These are phyloP conservation scores for Hapalemur alaotrensis DNA, from an alignment of 2,797 vertebrate genomes.

Conservation along the genomic window DNA sequence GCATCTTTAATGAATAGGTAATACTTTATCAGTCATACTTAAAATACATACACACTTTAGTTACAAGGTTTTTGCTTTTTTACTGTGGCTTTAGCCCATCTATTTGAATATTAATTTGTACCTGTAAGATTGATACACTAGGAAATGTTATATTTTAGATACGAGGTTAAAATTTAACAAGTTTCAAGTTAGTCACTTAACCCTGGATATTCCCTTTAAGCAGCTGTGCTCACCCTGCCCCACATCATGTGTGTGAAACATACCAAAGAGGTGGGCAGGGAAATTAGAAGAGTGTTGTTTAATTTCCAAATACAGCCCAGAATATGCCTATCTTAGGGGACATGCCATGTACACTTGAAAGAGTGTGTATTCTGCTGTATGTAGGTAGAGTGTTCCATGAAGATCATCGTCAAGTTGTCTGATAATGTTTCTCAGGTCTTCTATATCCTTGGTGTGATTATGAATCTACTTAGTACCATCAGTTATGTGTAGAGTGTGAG, in stretches of 20 bases:
- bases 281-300: background rate
- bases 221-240: background rate
- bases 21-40: background rate
- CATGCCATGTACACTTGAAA: background rate
- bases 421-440: background rate
- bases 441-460: background rate
- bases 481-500: background rate
- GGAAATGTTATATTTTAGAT: background rate
- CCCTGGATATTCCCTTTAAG: background rate
- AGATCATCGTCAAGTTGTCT: background rate
- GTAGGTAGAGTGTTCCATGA: background rate
- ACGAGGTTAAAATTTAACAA: background rate
- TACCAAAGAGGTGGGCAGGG: background rate
- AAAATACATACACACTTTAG: background rate
- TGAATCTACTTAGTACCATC: background rate
- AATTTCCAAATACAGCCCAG: background rate
- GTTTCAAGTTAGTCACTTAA: background rate
- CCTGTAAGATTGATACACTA: background rate
- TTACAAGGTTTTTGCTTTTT: background rate
- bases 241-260: background rate
- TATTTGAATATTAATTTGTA: background rate
- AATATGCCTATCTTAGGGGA: background rate
- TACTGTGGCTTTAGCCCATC: background rate
- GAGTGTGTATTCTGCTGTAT: background rate
- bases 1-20: background rate